phyloP scores from a whole-genome alignment of 2,888 invertebrate genomes.

The Diplolepis rosae region DNA sequence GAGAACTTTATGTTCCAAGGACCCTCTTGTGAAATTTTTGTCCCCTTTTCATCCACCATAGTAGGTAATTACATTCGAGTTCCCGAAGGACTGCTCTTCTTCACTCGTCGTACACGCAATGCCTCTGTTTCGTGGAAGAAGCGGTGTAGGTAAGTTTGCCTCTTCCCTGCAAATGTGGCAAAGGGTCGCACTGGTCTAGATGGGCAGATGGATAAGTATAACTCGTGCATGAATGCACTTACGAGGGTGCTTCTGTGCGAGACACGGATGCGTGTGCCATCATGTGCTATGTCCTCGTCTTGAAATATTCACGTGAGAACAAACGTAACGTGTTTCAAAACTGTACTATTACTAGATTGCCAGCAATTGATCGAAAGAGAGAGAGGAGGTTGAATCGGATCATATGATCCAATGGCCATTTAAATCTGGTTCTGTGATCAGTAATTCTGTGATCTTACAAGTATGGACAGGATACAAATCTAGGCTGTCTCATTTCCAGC shows the following conservation, averaged over 20 bases:
- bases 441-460: not conserved
- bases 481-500: not conserved
- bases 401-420: not conserved
- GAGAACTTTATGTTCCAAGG: constrained; percentile 9
- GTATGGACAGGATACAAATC: not conserved
- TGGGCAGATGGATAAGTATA: constrained; percentile 60
- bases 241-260: constrained; percentile 37
- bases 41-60: constrained; percentile 45
- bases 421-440: constrained; percentile 1
- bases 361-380: too few relatives aligned
- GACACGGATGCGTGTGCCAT: constrained; percentile 44
- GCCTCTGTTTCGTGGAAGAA: constrained; percentile 59
- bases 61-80: constrained; percentile 54
- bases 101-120: constrained; percentile 59
- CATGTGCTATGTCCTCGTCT: constrained; percentile 26
- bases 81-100: constrained; percentile 54
- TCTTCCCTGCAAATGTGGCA: constrained; percentile 49
- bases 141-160: constrained; percentile 43
- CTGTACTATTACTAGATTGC: not conserved
- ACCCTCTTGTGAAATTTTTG: constrained; percentile 49
- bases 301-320: constrained; percentile 54
- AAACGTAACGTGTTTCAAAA: constrained; percentile 25
- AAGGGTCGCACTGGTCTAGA: constrained; percentile 53
- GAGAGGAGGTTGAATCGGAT: not conserved
- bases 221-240: constrained; percentile 59